Evolutionary conservation across 2,888 invertebrate genomes (phyloP), one percentile per base, ranked within the genome.

Genomic region (Himalopsyche japonica): DNA sequence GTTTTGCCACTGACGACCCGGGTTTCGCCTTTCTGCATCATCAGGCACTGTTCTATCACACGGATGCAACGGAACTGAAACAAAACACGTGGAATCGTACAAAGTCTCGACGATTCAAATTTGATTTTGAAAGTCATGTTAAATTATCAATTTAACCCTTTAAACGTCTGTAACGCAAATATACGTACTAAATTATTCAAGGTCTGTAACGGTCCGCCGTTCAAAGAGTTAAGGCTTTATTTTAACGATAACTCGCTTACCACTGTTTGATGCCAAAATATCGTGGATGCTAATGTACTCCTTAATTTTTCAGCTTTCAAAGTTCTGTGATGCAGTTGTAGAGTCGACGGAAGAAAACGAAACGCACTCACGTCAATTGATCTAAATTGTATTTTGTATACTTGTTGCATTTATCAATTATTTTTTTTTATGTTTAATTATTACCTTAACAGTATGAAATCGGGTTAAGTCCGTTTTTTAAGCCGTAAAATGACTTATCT

Each of bases 291-390:
- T 78, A 30, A 30, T 78, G 5, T 32, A 32, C 3, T 82, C 32
- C 24, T 82, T 78, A 34, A 20, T 34, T 64, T 84, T 84, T 49
- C 82, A 87, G 87, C 85, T 87, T 87, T 80, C 87, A 87, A 86
- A 76, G 86, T 47, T 87, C 87, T 2, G 87, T 87, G 49, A 87
- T 87, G 87, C 87, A 87, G 82, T 82, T 87, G 80, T 87, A 84
- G 85, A 20, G 20, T 20, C 37, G 43, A 5, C 48, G 27, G 34
- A 57, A 20, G 20, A 57, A 20, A 57, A 3, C 20, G 20, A 57
- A 3, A 57, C 8, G 7, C 57, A 49, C n/a, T 49, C 20, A 8
- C 2, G 20, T n/a, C 7, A 20, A 1, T 57, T 20, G 57, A 57
- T 20, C 24, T 57, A 10, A 20, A 20, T 57, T 57, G 57, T 43